A percentile compares a stretch with the other conserved stretches of the same genome.
Conservation (phyloP, 2,113 vertebrate species). For the Chunga burmeisteri region DNA sequence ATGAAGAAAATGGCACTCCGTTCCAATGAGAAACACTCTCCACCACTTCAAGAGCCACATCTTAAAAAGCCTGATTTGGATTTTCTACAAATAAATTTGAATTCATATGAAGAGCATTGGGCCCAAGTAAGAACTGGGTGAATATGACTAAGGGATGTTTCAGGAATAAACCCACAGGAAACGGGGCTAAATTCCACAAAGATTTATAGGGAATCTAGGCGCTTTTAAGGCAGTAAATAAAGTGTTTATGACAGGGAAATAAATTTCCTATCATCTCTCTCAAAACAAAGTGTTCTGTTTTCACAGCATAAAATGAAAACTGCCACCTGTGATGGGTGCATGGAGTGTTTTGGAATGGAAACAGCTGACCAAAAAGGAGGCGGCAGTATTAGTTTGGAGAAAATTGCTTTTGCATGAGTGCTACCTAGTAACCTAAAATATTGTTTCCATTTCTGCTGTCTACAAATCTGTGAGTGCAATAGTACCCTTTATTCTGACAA, state of each 20-base stretch:
- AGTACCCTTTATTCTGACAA: background rate
- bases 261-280: background rate
- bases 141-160: background rate
- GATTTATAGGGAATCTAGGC: background rate
- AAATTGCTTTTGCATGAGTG: background rate
- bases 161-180: background rate
- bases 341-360: conserved; percentile 14
- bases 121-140: background rate
- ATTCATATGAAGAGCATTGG: background rate
- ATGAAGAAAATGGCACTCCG: background rate
- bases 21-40: background rate
- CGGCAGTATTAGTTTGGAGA: background rate
- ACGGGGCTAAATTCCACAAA: background rate
- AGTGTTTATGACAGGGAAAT: background rate
- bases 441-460: background rate
- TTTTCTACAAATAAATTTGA: background rate
- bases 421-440: background rate
- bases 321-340: background rate
- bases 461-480: background rate
- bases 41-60: background rate
- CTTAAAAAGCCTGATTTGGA: background rate
- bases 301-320: conserved; percentile 1
- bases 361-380: background rate
- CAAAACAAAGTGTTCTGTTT: background rate
- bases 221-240: conserved; percentile 11